phyloP scores from a whole-genome alignment of 2,797 vertebrate species.

The Sylvilagus floridanus region DNA sequence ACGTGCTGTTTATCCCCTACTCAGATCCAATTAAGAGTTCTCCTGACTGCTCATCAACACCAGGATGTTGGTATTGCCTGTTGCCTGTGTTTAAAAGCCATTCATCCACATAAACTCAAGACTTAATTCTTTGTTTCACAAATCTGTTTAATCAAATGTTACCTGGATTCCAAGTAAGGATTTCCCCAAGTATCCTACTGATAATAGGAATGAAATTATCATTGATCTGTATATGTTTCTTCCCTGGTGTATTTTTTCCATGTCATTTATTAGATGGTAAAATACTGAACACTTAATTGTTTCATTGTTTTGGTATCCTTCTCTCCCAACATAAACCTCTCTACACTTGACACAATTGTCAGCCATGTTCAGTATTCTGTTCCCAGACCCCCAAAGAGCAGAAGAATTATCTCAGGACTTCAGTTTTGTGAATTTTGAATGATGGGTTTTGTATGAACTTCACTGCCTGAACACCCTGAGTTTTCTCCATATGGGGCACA shows the following conservation, averaged over 20 bases:
- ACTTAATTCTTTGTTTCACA: neutral
- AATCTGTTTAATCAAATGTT: neutral
- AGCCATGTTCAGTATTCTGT: neutral
- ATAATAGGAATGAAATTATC: too few species aligned
- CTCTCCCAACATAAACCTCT: neutral
- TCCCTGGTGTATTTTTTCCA: neutral
- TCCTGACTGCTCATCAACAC: neutral
- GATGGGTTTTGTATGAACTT: neutral
- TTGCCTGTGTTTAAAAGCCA: neutral
- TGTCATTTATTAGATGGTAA: neutral
- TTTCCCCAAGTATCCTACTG: neutral
- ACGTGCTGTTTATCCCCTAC: too few species aligned
- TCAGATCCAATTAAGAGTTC: too few species aligned
- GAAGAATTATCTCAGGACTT: neutral
- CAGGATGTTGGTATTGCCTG: too few species aligned
- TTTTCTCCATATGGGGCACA: neutral
- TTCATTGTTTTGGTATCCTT: neutral
- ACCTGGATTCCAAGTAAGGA: neutral
- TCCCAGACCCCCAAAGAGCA: neutral
- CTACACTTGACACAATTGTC: neutral
- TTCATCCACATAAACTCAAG: neutral
- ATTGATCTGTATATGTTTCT: neutral
- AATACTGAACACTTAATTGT: neutral
- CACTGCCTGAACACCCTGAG: neutral
- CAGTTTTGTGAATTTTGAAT: neutral